Base-by-base conservation (phyloP, 1,140 invertebrate genomes). In the Hestina assimilis region DNA sequence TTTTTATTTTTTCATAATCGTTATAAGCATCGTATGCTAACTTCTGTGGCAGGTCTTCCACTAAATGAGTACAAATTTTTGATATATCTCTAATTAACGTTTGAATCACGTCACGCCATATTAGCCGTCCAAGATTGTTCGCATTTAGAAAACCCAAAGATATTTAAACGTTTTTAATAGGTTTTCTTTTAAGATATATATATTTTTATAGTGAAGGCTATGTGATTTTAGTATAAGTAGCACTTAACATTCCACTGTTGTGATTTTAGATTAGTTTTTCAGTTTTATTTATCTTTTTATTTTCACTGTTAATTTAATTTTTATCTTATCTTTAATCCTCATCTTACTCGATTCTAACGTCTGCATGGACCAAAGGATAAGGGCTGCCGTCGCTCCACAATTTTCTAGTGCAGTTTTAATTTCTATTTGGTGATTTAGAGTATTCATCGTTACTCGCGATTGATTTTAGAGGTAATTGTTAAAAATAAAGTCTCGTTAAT, bases 201-300 rank as follows among this genome's bases (percentile, higher is more conserved):
- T 41, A 29, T 47, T 47, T 46, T 60, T 46, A 60, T 65, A 66
- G 59, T 69, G 52, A 65, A 79, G 72, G 72, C 73, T 79, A 79
- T 79, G 83, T 87, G 83, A 85, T 87, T 79, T 70, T 79, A 78
- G 66, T 68, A 55, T 84, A 83, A 82, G 80, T 66, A 65, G 69
- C 75, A 79, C 79, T 9, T 40, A 64, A 72, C 82, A 82, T 87
- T 87, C 84, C 82, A 85, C 75, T 83, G 72, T 87, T 87, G 82
- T 85, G 80, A 87, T 87, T 81, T 76, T 71, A 75, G 66, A 73
- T 47, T 80, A 83, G 72, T 63, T 68, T 48, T 35, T 58, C 63
- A 48, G 40, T 57, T 65, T 62, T 59, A 69, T 63, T 63, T 63
- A 57, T 57, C 24, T 24, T 50, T 42, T 33, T 46, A 47, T 50